Conservation (phyloP, 1,140 invertebrate genomes). For the Drosophila suzukii region DNA sequence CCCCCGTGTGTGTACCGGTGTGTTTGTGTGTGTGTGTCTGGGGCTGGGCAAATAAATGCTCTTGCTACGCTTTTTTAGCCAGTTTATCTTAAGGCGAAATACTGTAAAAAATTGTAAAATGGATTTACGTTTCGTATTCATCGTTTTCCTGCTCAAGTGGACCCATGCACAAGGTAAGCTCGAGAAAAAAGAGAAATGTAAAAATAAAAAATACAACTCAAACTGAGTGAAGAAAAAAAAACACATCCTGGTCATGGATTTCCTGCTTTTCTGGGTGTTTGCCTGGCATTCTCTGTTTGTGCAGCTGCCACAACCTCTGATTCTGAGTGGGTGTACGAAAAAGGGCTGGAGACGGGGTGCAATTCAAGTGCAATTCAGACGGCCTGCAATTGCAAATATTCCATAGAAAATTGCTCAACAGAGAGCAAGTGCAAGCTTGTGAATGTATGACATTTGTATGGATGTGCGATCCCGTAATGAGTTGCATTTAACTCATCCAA, state of each 20-base stretch:
- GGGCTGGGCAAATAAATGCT: conserved; percentile 75
- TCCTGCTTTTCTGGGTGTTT: conserved; percentile 39
- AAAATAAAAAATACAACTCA: conserved; percentile 19
- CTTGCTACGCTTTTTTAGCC: conserved; percentile 77
- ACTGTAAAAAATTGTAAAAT: conserved; percentile 80
- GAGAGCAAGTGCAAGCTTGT: conserved; percentile 33
- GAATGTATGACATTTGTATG: conserved; percentile 35
- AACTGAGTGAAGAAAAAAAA: conserved; percentile 35
- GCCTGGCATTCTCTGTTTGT: conserved; percentile 74
- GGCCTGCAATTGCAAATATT: conserved; percentile 69
- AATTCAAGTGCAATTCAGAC: conserved; percentile 63
- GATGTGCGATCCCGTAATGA: conserved; percentile 63
- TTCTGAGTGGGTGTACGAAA: neutral
- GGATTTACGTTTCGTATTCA: conserved; percentile 84
- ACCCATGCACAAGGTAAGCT: conserved; percentile 83
- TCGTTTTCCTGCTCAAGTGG: conserved; percentile 83
- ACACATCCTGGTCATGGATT: conserved; percentile 25
- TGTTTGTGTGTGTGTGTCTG: conserved; percentile 33
- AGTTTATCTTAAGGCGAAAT: conserved; percentile 79
- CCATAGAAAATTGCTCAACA: conserved; percentile 72
- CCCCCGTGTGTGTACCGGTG: conserved; percentile 16
- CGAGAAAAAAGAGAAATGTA: neutral
- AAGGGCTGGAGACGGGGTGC: neutral
- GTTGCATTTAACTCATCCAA: conserved; percentile 66
- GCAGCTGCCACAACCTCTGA: conserved; percentile 53